Evolutionary conservation across 1,140 invertebrate genomes (phyloP), one percentile per base, ranked within the genome.

Genomic region (Pseudoatta argentina): DNA sequence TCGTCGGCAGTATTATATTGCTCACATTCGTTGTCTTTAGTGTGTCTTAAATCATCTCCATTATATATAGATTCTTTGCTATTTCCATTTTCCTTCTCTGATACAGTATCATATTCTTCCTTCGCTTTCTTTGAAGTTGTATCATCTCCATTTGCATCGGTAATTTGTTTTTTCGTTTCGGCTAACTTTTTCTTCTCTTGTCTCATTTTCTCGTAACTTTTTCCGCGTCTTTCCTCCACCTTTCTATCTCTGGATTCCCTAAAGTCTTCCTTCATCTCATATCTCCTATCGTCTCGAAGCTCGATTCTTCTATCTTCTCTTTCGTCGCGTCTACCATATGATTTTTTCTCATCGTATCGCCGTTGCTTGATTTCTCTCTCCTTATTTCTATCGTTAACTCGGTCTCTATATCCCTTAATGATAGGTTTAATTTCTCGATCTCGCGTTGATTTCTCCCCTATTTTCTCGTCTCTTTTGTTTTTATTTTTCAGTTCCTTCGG

Each of bases 161-260:
- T 39, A 86, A 79, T 91, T 44, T 93, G 91, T 67, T 93, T 95
- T 71, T 95, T 95, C 4, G 87, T 91, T 86, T 95, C 94, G 12
- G 92, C 91, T 4, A 95, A 48, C 87, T 93, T 93, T 57, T 92
- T 94, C 66, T 95, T 95, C 61, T 95, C 94, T 61, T 94, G 93
- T 57, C 94, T 88, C 94, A 95, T 95, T 91, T 95, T 95, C 67
- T 95, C 94, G 44, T 95, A 95, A 91, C 95, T 95, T 87, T 95
- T 95, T 12, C 95, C 94, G 14, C 90, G 92, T 87, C 93, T 94
- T 69, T 95, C 94, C 21, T 95, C 94, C 0, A 93, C 7, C 53
- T 92, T 94, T 72, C 87, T 88, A 8, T 95, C 94, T 82, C 88
- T 94, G 34, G 85, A 85, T 64, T 87, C 90, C 18, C 82, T 91